Evolutionary conservation across 2,797 vertebrate genomes (phyloP).

Genomic region (Eulemur coronatus): DNA sequence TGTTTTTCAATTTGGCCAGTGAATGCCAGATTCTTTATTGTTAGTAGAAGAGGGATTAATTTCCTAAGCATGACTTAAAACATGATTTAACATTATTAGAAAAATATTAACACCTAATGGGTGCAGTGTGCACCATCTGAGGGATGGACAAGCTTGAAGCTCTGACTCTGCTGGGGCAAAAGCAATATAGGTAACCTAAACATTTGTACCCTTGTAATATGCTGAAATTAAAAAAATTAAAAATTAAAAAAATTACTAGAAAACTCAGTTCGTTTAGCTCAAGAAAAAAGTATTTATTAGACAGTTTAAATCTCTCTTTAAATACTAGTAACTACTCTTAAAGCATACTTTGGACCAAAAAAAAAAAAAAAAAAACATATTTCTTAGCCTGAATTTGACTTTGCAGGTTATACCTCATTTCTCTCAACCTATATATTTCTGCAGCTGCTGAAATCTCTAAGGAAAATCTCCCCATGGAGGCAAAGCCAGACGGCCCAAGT

Average conservation of each 20-base stretch:
- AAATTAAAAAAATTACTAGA: not conserved
- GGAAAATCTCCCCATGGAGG: constrained; percentile 61
- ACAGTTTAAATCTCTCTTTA: not conserved
- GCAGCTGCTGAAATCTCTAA: constrained; percentile 63
- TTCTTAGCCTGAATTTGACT: constrained; percentile 45
- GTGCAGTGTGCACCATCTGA: too few relatives aligned
- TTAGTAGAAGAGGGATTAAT: not conserved
- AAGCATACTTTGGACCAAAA: not conserved
- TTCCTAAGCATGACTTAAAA: not conserved
- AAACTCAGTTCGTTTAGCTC: not conserved
- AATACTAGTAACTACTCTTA: not conserved
- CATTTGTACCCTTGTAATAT: too few relatives aligned
- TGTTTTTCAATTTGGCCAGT: not conserved
- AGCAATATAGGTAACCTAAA: too few relatives aligned
- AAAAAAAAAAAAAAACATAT: not conserved
- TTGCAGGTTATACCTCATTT: constrained; percentile 30
- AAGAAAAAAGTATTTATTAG: not conserved
- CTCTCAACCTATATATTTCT: constrained; percentile 58
- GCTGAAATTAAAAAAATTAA: too few relatives aligned
- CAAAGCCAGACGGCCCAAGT: constrained; percentile 51
- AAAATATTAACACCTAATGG: not conserved
- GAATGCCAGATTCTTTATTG: not conserved
- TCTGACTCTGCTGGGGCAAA: too few relatives aligned
- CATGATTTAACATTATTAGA: not conserved
- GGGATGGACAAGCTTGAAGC: too few relatives aligned